These are phyloP conservation scores for Ecdyonurus torrentis DNA, from an alignment of 2,888 invertebrate species.

Conservation along the genomic window DNA sequence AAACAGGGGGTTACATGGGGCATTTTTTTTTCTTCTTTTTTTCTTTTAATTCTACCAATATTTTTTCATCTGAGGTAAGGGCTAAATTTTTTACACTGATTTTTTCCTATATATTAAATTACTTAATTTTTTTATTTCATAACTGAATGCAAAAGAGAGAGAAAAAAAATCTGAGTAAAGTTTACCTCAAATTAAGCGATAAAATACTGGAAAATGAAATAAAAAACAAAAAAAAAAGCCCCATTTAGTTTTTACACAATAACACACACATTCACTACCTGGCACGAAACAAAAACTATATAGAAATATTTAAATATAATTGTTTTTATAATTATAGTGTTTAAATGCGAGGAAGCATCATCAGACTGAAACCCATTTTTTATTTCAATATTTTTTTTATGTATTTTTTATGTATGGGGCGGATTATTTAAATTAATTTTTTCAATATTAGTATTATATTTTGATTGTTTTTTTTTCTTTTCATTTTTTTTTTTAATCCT, in stretches of 20 bases:
- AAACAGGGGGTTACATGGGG: background rate
- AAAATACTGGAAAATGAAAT: background rate
- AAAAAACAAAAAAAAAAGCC: background rate
- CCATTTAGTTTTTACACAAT: background rate
- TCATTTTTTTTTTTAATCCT: too few species aligned
- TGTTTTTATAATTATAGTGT: background rate
- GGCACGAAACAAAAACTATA: background rate
- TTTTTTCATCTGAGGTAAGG: background rate
- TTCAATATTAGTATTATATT: background rate
- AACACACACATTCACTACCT: background rate
- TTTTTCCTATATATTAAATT: too few species aligned
- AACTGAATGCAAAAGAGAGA: too few species aligned
- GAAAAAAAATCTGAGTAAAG: too few species aligned
- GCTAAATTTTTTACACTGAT: background rate
- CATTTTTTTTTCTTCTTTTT: too few species aligned
- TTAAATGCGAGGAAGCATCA: background rate
- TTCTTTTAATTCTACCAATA: background rate
- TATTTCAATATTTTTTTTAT: too few species aligned
- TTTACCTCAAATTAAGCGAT: background rate
- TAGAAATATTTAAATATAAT: background rate
- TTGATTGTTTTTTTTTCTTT: background rate
- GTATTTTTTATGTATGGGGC: background rate
- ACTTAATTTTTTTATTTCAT: too few species aligned
- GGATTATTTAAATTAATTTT: background rate
- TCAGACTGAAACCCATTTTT: background rate